Base-by-base conservation (phyloP, 2,797 vertebrate genomes). In the Acanthurus leucopareius region DNA sequence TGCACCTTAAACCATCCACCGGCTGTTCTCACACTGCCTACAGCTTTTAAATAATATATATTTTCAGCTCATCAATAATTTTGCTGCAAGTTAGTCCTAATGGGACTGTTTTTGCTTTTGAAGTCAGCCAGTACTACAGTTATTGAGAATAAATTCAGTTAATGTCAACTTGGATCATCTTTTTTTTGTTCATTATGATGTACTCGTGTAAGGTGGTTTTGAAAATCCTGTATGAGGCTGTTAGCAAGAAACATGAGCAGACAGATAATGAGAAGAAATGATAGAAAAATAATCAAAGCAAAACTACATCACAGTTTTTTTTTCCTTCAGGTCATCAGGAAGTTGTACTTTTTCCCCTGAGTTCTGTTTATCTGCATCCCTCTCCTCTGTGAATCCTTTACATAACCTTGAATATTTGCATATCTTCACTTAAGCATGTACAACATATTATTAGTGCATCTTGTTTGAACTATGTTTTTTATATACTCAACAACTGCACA, bases 61-160 rank as follows among this genome's bases (percentile, higher is more conserved):
- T 44, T 70, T 72, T 68, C n/a, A n/a, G n/a, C n/a, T 68, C 64
- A 65, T 42, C 28, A 38, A 60, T 64, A 20, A 49, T 28, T 53
- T 25, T 49, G 13, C 49, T 54, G 8, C 17, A 71, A 53, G 62
- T 51, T n/a, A 25, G 32, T n/a, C 32, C 13, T 19, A 53, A 5
- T 32, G 25, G 14, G 49, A 11, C 17, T 49, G 20, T 32, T 28
- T 28, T 56, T 9, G 8, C 7, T 62, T 48, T 62, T 64, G 32
- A 42, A 42, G 3, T 51, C n/a, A 13, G 25, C 10, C 2, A 35
- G 1, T 48, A 45, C 16, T 45, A 13, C 17, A 56, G 38, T 48
- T 20, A 20, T 52, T 58, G 13, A 61, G 4, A 45, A 59, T 19
- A 11, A 14, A 51, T 10, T 51, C 5, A 44, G 3, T 72, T 17